Evolutionary conservation across 2,113 vertebrate species (phyloP), one percentile per base, ranked within the genome.

Genomic region (Trogon melanurus): DNA sequence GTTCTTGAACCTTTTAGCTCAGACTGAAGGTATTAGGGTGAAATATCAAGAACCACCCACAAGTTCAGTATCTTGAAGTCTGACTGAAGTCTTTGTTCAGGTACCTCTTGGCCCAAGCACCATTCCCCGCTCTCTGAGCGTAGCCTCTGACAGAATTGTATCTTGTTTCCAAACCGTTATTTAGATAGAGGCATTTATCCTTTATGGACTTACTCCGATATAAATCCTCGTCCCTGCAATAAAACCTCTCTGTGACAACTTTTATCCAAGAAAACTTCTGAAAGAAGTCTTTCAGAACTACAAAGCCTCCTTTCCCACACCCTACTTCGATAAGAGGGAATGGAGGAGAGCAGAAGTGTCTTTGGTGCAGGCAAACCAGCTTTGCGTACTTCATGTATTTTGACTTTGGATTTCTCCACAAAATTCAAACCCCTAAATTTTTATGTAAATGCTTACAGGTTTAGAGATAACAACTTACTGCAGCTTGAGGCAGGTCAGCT

Each of bases 301-400:
- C 36, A 78, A 36, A 78, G 16, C 18, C 51, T 38, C 38, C 34
- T 47, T 72, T 76, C 67, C 66, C 22, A 62, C 2, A 3, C 23
- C 18, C 29, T 41, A 3, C 62, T 51, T 69, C 0, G 0, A 85
- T 60, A 83, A 54, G 25, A 85, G 15, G 3, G 19, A 79, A 47
- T 30, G 22, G 48, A 70, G 14, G 20, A 71, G 9, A 45, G 5
- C 47, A 64, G 56, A 80, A 74, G 1, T 29, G 14, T 3, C 79
- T 74, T 25, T 66, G 64, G 13, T 57, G 7, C 45, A 57, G 34
- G 36, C 62, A 73, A 84, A 82, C 27, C 51, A 36, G 19, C 32
- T 79, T 65, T 74, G 48, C 15, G 20, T 34, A 13, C 19, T 85
- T 36, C 26, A 9, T 12, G 7, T 32, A 62, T 23, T 91, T 85